A percentile compares a stretch with the other conserved stretches of the same genome.
These are phyloP conservation scores for Aplochiton taeniatus DNA, from an alignment of 2,797 vertebrate genomes.

Conservation along the genomic window DNA sequence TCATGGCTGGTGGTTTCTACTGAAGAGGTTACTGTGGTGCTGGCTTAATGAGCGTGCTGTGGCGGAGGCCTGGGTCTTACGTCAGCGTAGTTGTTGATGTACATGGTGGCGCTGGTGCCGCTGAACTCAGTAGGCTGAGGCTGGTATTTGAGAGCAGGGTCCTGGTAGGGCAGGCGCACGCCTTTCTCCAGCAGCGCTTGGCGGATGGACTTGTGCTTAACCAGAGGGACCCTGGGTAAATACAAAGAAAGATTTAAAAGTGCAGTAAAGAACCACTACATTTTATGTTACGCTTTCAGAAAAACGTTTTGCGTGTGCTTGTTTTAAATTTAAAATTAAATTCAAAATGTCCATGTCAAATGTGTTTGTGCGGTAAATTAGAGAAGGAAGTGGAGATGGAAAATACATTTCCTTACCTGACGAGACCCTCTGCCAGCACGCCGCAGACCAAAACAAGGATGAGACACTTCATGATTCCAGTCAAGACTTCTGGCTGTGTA, in stretches of 20 bases:
- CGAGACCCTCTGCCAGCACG: slow-evolving; percentile 36
- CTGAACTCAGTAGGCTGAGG: slow-evolving; percentile 24
- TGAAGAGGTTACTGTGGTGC: no score
- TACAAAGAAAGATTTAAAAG: slow-evolving; percentile 1
- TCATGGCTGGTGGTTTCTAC: no score
- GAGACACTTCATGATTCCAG: slow-evolving; percentile 51
- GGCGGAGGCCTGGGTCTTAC: slow-evolving; percentile 55
- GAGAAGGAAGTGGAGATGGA: neutral
- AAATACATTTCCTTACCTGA: slow-evolving; percentile 29
- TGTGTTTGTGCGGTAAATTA: no score
- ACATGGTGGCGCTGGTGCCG: slow-evolving; percentile 52
- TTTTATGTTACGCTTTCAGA: no score
- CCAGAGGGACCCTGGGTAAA: slow-evolving; percentile 70
- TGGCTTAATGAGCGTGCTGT: neutral
- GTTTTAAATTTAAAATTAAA: no score
- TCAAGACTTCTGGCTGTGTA: slow-evolving; percentile 20
- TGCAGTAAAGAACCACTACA: no score
- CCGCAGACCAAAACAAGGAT: slow-evolving; percentile 42
- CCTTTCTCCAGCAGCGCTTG: slow-evolving; percentile 71
- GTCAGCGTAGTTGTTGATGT: slow-evolving; percentile 76
- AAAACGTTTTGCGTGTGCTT: no score
- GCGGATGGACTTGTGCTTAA: slow-evolving; percentile 71
- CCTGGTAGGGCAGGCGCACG: slow-evolving; percentile 44
- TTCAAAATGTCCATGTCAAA: no score
- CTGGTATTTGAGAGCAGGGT: slow-evolving; percentile 69